Conservation (phyloP, 2,888 invertebrate genomes). For the Stenodera caucasica region DNA sequence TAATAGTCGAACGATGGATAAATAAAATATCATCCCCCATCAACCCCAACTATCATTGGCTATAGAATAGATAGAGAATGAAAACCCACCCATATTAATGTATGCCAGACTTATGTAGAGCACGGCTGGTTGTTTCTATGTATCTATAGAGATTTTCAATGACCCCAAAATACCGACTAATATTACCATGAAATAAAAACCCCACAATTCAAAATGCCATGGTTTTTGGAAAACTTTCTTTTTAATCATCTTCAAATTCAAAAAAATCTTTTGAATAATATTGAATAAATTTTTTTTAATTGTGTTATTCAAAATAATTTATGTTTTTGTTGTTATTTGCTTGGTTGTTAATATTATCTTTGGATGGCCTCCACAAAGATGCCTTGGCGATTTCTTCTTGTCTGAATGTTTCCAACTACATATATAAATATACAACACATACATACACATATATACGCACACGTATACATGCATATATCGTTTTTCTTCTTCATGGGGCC, state of each 20-base stretch:
- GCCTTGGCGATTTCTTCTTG: slow-evolving; percentile 7
- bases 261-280: too few relatives aligned
- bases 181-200: slow-evolving; percentile 39
- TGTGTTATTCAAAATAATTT: background rate
- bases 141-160: slow-evolving; percentile 45
- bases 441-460: too few relatives aligned
- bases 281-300: background rate
- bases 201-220: slow-evolving; percentile 32
- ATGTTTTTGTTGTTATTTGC: background rate
- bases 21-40: background rate
- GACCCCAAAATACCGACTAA: slow-evolving; percentile 48
- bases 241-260: background rate
- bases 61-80: slow-evolving; percentile 20
- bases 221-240: slow-evolving; percentile 23
- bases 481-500: slow-evolving; percentile 39
- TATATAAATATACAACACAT: background rate
- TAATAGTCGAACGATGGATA: too few relatives aligned
- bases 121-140: slow-evolving; percentile 46
- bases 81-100: slow-evolving; percentile 38
- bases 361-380: background rate
- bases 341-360: background rate
- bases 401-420: slow-evolving; percentile 18
- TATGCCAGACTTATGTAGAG: slow-evolving; percentile 45
- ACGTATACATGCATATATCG: too few relatives aligned
- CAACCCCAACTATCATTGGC: too few relatives aligned